These are phyloP conservation scores for Spizella passerina DNA, from an alignment of 2,797 vertebrate species.

Conservation along the genomic window DNA sequence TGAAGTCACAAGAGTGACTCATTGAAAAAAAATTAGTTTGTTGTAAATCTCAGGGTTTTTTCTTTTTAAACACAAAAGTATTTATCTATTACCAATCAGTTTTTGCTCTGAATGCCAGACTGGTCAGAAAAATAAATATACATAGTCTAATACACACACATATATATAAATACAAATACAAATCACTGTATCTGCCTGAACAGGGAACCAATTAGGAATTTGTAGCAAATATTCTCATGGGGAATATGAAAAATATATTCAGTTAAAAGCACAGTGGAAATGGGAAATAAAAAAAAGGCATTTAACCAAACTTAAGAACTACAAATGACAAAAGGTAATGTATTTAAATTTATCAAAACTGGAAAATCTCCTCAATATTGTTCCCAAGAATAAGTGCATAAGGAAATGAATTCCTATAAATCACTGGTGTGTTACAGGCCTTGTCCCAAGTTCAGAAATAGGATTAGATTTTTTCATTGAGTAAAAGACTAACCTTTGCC, in stretches of 20 bases:
- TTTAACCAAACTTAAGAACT: background rate
- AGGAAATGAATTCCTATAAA: background rate
- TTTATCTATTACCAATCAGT: background rate
- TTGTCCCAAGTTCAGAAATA: background rate
- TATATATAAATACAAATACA: background rate
- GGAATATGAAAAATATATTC: background rate
- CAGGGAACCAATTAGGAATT: background rate
- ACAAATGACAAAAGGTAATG: background rate
- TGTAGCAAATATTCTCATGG: background rate
- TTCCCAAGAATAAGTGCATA: background rate
- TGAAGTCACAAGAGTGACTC: background rate
- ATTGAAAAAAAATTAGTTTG: background rate
- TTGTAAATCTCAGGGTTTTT: background rate
- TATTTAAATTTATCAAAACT: background rate
- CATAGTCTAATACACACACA: background rate
- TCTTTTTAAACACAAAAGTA: background rate
- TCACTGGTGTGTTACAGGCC: background rate
- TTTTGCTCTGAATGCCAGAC: background rate
- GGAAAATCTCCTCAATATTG: background rate
- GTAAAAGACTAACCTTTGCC: constrained; percentile 78
- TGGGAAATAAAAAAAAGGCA: background rate
- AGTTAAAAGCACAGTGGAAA: background rate
- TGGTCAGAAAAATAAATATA: background rate
- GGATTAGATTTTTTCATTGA: background rate
- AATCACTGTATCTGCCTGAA: background rate